phyloP scores from a whole-genome alignment of 2,113 vertebrate genomes.

The Nothoprocta perdicaria region DNA sequence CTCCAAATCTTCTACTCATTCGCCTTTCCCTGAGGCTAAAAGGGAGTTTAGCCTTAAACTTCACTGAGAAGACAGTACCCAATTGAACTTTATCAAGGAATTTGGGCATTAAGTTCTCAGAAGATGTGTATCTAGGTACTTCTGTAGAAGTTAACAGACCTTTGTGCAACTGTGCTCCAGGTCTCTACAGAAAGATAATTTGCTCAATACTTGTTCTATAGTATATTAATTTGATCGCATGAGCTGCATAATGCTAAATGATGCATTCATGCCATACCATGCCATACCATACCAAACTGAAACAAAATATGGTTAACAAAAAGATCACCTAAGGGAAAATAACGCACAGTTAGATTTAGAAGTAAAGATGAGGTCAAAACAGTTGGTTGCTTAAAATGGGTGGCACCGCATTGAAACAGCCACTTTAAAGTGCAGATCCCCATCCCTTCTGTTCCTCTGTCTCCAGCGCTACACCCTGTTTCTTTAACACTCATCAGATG shows the following conservation, averaged over 20 bases:
- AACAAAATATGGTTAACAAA: not conserved
- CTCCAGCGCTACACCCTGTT: not conserved
- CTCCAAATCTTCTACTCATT: not conserved
- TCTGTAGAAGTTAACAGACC: not conserved
- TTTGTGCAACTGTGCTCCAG: not conserved
- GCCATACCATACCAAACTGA: not conserved
- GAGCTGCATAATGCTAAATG: not conserved
- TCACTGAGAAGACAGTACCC: not conserved
- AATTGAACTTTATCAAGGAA: not conserved
- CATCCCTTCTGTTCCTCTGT: not conserved
- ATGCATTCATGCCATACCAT: not conserved
- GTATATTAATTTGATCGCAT: not conserved
- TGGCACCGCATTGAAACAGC: not conserved
- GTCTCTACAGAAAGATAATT: not conserved
- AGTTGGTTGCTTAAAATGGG: not conserved
- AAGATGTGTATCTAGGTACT: not conserved
- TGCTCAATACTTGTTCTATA: not conserved
- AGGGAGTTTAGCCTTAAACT: too few species aligned
- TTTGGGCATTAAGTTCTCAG: not conserved
- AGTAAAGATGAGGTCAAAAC: not conserved
- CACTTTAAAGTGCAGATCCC: not conserved
- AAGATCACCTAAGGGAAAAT: too few species aligned
- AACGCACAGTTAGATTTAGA: not conserved
- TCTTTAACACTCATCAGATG: not conserved
- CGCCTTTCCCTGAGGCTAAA: not conserved